Base-by-base conservation (phyloP, 1,140 invertebrate genomes). In the Dufourea novaeangliae region DNA sequence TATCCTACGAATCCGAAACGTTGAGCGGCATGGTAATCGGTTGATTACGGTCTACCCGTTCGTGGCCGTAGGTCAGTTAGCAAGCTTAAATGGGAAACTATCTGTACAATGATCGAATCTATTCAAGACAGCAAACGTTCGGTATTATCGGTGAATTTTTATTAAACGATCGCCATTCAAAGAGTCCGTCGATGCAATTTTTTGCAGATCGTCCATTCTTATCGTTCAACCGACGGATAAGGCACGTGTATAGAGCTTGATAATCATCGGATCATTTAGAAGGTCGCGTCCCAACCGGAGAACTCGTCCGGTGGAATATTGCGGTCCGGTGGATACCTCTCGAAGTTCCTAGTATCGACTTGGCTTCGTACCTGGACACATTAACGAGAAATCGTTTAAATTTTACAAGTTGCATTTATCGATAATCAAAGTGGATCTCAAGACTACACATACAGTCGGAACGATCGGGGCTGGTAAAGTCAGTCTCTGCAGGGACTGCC, bases 391-490 rank as follows among this genome's bases (percentile, higher is more conserved):
- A 32, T 57, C 25, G 12, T 20, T 27, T 6, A 2, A 14, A 32
- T 20, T 32, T 32, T 20, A 32, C 54, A 2, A 44, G 41, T 14
- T 44, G 17, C 17, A 17, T 17, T 44, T 12, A 12, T 2, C 14
- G 14, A 20, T 46, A 12, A n/a, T 7, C 22, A 29, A 25, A 63
- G 0, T 52, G 29, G 27, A 37, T 54, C 25, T 1, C 41, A 62
- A 37, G 1, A n/a, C n/a, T 17, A 22, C 4, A 12, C 20, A 5
- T 79, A 98, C 96, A 63, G 95, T 94, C 64, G 97, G 96, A 66
- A 97, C 93, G 32, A 98, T 96, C 0, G 97, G 97, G 17, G 97
- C 95, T 71, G 95, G 94, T 54, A 98, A 85, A 41, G 94, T 95
- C 78, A 95, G 92, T 67, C 94, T 94, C 29, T 94, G 92, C 25